Evolutionary conservation across 2,113 vertebrate species (phyloP).

Genomic region (Anhinga anhinga): DNA sequence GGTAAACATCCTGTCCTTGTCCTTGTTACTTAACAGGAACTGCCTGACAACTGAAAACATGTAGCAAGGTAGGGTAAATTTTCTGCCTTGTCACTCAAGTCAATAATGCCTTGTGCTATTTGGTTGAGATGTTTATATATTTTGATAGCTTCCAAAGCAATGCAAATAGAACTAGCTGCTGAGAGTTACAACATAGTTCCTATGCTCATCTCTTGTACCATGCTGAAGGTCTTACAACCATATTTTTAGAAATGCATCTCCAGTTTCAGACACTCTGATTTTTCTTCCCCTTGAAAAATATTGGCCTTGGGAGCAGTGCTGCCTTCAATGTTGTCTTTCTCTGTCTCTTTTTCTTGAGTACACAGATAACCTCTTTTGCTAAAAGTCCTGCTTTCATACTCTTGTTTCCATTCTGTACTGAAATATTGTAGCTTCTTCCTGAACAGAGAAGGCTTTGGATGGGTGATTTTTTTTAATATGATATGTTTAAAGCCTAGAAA

Average conservation of each 20-base stretch:
- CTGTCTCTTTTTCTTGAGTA: not conserved
- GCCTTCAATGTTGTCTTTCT: not conserved
- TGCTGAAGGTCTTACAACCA: accelerated
- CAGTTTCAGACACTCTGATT: not conserved
- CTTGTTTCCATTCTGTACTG: not conserved
- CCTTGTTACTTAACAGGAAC: not conserved
- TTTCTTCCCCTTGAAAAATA: not conserved
- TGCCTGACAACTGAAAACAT: not conserved
- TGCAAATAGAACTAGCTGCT: not conserved
- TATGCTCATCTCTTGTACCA: not conserved
- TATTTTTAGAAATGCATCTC: not conserved
- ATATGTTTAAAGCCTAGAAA: not conserved
- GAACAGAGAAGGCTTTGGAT: not conserved
- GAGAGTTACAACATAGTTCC: not conserved
- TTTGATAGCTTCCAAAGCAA: not conserved
- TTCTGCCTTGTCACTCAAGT: not conserved
- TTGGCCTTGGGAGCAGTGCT: not conserved
- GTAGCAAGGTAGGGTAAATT: not conserved
- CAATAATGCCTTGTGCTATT: not conserved
- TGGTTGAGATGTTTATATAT: not conserved
- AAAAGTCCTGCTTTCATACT: not conserved
- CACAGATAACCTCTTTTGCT: not conserved
- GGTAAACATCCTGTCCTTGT: not conserved
- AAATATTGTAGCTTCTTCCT: not conserved
- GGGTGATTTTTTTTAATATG: not conserved